Evolutionary conservation across 2,797 vertebrate genomes (phyloP), one percentile per base, ranked within the genome.

Genomic region (Spinus olivaceus): DNA sequence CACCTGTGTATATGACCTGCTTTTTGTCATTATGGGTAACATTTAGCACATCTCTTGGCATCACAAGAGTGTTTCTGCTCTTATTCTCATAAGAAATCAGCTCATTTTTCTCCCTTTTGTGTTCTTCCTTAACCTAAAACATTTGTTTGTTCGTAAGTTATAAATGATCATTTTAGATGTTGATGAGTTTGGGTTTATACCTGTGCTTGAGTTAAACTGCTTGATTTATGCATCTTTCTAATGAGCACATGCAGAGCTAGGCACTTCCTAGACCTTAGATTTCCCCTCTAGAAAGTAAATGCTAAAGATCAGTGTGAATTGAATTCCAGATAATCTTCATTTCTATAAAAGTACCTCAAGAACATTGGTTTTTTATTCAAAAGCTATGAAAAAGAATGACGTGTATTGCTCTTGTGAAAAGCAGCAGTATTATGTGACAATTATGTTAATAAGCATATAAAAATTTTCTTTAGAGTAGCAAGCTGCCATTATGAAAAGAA

Each of bases 381-480:
- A 94, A 84, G 49, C 8, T 46, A n/a, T 61, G 37, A 83, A 88
- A 76, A 88, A 57, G 39, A 61, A 66, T 39, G 9, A 3, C 14
- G 79, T 73, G 6, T 37, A 37, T 67, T 85, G 65, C 59, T 94
- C 41, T 51, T 90, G 47, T 81, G 61, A 76, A 64, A 22, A 94
- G 54, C 61, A 90, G 69, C 8, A 5, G 57, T 88, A 46, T 71
- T 67, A 63, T 49, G 28, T 61, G 64, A 90, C 63, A 91, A 63
- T 83, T 85, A 90, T 53, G 35, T 64, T 91, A 90, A 85, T 79
- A 94, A 93, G 41, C 23, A 42, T 47, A 86, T 44, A 91, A 78
- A 89, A 92, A 18, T 47, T 73, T 93, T 32, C 39, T 92, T 88
- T 79, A 57, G 12, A 67, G 13, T 37, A 37, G 19, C 47, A 92